phyloP scores from a whole-genome alignment of 2,113 vertebrate genomes.

The Anguilla rostrata region DNA sequence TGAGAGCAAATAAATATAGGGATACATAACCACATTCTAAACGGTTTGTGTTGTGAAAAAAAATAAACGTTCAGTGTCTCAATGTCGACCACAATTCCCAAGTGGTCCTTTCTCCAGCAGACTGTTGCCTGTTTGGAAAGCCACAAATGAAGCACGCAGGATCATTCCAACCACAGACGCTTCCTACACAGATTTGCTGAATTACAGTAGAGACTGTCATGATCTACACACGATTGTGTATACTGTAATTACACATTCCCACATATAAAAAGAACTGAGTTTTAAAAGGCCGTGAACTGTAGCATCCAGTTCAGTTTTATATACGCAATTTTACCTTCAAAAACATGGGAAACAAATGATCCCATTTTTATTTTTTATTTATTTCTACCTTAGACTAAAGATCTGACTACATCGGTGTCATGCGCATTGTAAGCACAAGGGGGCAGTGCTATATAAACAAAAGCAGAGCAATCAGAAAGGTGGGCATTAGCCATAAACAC shows the following conservation, averaged over 20 bases:
- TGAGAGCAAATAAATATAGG: constrained; percentile 42
- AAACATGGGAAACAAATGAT: not conserved
- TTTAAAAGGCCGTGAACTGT: not conserved
- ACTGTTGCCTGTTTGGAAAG: constrained; percentile 46
- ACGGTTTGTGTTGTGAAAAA: constrained; percentile 37
- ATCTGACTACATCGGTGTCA: constrained; percentile 41
- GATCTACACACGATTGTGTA: not conserved
- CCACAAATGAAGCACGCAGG: constrained; percentile 63
- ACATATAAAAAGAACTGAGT: not conserved
- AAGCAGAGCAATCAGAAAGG: not conserved
- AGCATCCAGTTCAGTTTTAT: not conserved
- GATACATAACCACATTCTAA: constrained; percentile 40
- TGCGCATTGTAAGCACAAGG: constrained; percentile 65
- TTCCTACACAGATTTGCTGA: constrained; percentile 49
- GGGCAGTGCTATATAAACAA: constrained; percentile 62
- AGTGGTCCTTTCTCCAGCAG: constrained; percentile 36
- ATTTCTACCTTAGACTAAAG: not conserved
- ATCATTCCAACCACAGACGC: constrained; percentile 55
- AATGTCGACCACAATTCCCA: constrained; percentile 46
- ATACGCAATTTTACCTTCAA: not conserved
- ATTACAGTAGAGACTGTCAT: not conserved
- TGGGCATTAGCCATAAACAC: constrained; percentile 62
- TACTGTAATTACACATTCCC: not conserved
- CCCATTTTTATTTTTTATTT: not conserved
- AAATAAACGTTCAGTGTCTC: constrained; percentile 48